Evolutionary conservation across 23 tunicate genomes (phyloP).

Genomic region (Trididemnum nubilum): DNA sequence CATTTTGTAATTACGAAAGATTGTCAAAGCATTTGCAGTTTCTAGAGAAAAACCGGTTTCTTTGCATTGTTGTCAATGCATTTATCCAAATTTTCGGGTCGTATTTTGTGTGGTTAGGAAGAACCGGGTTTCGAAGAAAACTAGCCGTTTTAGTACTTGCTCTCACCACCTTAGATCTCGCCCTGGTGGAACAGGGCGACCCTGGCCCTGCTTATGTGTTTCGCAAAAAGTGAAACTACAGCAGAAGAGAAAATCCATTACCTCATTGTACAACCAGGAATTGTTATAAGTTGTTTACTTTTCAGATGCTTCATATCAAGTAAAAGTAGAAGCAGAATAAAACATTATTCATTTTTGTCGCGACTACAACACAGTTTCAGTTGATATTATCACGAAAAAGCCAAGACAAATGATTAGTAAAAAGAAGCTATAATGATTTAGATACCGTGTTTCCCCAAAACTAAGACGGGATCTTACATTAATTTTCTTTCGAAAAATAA

Average conservation of each 20-base stretch:
- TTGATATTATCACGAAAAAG: no score
- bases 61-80: constrained; percentile 56
- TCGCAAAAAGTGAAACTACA: constrained; percentile 59
- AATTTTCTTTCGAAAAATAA: no score
- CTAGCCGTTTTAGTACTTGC: constrained; percentile 61
- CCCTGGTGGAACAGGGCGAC: constrained; percentile 49
- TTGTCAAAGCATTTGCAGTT: constrained; percentile 52
- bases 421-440: no score
- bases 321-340: no score
- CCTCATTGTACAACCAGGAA: constrained; percentile 48
- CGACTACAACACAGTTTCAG: no score
- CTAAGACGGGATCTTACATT: no score
- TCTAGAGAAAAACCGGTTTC: constrained; percentile 57
- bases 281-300: constrained; percentile 43
- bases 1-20: constrained; percentile 51
- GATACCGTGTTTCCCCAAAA: no score
- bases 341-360: no score
- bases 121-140: constrained; percentile 14
- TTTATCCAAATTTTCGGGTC: constrained; percentile 38
- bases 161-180: constrained; percentile 31
- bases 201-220: constrained; percentile 44
- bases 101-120: constrained; percentile 62
- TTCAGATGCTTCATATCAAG: no score
- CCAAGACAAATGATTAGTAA: no score
- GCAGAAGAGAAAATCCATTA: constrained; percentile 70